These are phyloP conservation scores for Perizoma flavofasciatum DNA, from an alignment of 2,888 invertebrate species.

Conservation along the genomic window DNA sequence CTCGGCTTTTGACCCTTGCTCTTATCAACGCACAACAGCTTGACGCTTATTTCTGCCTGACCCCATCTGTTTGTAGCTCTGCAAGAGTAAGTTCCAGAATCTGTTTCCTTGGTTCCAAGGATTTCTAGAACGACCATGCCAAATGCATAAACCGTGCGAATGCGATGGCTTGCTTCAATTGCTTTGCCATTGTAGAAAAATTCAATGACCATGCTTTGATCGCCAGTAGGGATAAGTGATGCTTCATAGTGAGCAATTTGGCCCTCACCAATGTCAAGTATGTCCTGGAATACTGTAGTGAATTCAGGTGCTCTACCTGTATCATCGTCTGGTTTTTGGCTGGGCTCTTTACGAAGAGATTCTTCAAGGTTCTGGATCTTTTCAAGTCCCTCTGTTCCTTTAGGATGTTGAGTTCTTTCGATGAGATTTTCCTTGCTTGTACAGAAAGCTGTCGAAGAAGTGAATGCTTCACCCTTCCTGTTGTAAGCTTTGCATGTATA, in stretches of 20 bases:
- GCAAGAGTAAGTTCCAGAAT: slow-evolving; percentile 95
- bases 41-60: slow-evolving; percentile 92
- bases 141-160: slow-evolving; percentile 97
- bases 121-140: slow-evolving; percentile 99
- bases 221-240: slow-evolving; percentile 95
- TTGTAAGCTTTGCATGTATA: slow-evolving; percentile 96
- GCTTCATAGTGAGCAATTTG: slow-evolving; percentile 99
- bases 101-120: slow-evolving; percentile 95
- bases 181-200: slow-evolving; percentile 98
- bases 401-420: slow-evolving; percentile 96
- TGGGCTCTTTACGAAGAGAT: slow-evolving; percentile 89
- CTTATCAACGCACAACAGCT: slow-evolving; percentile 92
- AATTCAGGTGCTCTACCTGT: slow-evolving; percentile 94
- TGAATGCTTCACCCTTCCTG: slow-evolving; percentile 95
- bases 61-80: slow-evolving; percentile 96
- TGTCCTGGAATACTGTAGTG: slow-evolving; percentile 93
- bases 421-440: slow-evolving; percentile 92
- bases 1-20: slow-evolving; percentile 93
- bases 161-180: slow-evolving; percentile 94
- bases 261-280: slow-evolving; percentile 94
- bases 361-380: slow-evolving; percentile 96
- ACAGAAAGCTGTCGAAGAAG: slow-evolving; percentile 94
- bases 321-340: slow-evolving; percentile 87
- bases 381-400: slow-evolving; percentile 96
- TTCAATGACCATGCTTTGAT: slow-evolving; percentile 96